A percentile compares a stretch with the other conserved stretches of the same genome.
phyloP scores from a whole-genome alignment of 2,113 vertebrate genomes.

The Tonatia bakeri region DNA sequence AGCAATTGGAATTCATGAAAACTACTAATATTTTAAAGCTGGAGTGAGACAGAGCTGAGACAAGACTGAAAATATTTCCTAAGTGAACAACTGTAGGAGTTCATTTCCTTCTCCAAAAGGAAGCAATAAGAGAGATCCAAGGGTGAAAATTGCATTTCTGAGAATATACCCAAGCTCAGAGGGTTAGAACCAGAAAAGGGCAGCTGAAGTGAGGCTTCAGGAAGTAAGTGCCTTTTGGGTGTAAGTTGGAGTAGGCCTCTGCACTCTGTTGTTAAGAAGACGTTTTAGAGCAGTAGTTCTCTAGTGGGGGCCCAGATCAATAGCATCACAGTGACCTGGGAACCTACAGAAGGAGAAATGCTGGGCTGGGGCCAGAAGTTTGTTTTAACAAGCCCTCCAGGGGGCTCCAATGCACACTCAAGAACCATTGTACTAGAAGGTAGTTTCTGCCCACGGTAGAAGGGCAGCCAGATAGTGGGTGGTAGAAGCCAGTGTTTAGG shows the following conservation, averaged over 20 bases:
- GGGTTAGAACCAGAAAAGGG: fast-evolving
- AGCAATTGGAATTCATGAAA: no score
- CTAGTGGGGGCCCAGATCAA: neutral
- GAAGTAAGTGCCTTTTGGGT: fast-evolving
- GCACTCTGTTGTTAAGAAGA: fast-evolving
- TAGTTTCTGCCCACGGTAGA: neutral
- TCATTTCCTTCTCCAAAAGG: neutral
- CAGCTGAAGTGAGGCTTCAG: fast-evolving
- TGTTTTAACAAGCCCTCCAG: fast-evolving
- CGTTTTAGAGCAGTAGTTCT: fast-evolving
- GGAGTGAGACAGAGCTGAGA: neutral
- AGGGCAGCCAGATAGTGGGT: fast-evolving
- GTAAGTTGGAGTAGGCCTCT: no score
- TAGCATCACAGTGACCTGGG: fast-evolving
- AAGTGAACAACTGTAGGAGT: fast-evolving
- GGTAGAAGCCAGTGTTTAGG: neutral
- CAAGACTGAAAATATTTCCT: neutral
- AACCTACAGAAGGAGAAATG: fast-evolving
- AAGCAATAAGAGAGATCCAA: neutral
- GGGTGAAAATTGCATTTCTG: no score
- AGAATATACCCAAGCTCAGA: neutral
- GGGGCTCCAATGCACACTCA: fast-evolving
- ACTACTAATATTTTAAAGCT: neutral
- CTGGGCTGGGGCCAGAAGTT: no score
- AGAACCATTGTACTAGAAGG: neutral